These are phyloP conservation scores for Nibea coibor DNA, from an alignment of 2,113 vertebrate species.

Conservation along the genomic window DNA sequence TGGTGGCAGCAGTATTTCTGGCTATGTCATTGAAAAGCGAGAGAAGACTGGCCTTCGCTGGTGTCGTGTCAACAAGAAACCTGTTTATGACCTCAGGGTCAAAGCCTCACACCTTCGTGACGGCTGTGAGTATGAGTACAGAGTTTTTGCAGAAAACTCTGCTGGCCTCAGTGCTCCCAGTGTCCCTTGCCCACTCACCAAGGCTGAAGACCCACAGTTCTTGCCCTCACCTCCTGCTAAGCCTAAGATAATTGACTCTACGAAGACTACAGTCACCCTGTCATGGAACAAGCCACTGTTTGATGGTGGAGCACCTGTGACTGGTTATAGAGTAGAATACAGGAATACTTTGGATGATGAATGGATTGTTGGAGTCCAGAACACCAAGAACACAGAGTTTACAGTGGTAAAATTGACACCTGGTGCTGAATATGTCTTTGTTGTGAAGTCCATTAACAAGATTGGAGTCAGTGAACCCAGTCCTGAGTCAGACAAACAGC, in stretches of 20 bases:
- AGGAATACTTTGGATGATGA: conserved; percentile 91
- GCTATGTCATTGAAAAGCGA: conserved; percentile 96
- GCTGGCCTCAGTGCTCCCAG: conserved; percentile 95
- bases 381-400: conserved; percentile 94
- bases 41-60: conserved; percentile 96
- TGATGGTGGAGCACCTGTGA: conserved; percentile 95
- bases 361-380: conserved; percentile 92
- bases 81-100: conserved; percentile 97
- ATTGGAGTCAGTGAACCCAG: conserved; percentile 94
- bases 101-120: conserved; percentile 94
- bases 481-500: conserved; percentile 89
- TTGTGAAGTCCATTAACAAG: conserved; percentile 95
- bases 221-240: conserved; percentile 94
- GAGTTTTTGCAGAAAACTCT: conserved; percentile 96
- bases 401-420: conserved; percentile 89
- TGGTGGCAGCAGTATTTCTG: conserved; percentile 93
- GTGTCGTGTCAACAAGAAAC: conserved; percentile 98
- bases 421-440: conserved; percentile 93
- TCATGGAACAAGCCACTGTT: conserved; percentile 95
- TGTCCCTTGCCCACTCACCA: conserved; percentile 87
- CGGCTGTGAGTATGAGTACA: conserved; percentile 96
- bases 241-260: conserved; percentile 93
- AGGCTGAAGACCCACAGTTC: conserved; percentile 95
- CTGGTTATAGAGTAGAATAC: conserved; percentile 94
- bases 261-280: conserved; percentile 90